Evolutionary conservation across 2,888 invertebrate genomes (phyloP).

Genomic region (Drosophila anomalata): DNA sequence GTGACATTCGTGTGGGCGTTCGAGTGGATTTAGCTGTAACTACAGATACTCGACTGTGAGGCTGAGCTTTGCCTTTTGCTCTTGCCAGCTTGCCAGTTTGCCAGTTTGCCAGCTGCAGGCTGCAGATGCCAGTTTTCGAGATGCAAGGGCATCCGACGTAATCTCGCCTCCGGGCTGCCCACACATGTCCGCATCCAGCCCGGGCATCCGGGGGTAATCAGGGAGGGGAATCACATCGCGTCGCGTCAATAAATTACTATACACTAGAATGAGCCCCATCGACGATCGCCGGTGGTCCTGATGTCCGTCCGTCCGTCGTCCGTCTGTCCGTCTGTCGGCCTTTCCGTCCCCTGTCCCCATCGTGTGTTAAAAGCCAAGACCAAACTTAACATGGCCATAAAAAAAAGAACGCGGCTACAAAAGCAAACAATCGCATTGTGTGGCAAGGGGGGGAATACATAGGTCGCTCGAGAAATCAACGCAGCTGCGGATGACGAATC

Average conservation of each 20-base stretch:
- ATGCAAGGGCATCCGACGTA: slow-evolving; percentile 46
- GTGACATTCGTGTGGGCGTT: slow-evolving; percentile 48
- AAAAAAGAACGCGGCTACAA: slow-evolving; percentile 64
- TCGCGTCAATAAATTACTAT: slow-evolving; percentile 71
- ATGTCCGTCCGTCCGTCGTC: slow-evolving; percentile 49
- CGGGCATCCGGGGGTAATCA: slow-evolving; percentile 3
- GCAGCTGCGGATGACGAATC: slow-evolving; percentile 83
- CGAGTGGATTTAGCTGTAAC: slow-evolving; percentile 33
- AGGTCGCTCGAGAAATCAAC: slow-evolving; percentile 77
- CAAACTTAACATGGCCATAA: slow-evolving; percentile 78
- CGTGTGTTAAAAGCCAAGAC: slow-evolving; percentile 76
- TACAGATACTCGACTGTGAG: slow-evolving; percentile 4
- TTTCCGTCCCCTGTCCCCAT: not conserved
- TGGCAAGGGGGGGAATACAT: slow-evolving; percentile 42
- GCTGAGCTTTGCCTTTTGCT: slow-evolving; percentile 17
- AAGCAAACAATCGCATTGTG: slow-evolving; percentile 49
- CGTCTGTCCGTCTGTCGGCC: too few species aligned
- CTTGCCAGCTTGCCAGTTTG: slow-evolving; percentile 13
- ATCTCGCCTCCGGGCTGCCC: slow-evolving; percentile 58
- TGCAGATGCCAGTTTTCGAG: slow-evolving; percentile 37
- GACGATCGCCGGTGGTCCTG: slow-evolving; percentile 49
- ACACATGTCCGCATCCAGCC: slow-evolving; percentile 33
- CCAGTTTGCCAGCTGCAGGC: slow-evolving; percentile 20
- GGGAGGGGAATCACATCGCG: slow-evolving; percentile 18
- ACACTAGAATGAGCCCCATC: slow-evolving; percentile 73